These are phyloP conservation scores for Bombus consobrinus DNA, from an alignment of 1,140 invertebrate species.

Conservation along the genomic window DNA sequence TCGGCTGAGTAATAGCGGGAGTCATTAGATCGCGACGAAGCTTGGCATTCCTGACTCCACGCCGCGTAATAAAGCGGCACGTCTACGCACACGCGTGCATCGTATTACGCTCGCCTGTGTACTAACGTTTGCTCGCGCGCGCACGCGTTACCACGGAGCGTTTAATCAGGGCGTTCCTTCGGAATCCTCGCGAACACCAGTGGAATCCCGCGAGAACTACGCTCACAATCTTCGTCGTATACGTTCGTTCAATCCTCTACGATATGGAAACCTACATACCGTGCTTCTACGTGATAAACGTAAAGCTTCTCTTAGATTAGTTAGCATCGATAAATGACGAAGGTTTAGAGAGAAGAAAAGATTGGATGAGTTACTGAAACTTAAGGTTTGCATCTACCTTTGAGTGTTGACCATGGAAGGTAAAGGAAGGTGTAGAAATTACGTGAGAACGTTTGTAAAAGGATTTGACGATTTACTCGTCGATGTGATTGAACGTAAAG, in stretches of 20 bases:
- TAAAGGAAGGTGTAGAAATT: too few relatives aligned
- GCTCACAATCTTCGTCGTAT: background rate
- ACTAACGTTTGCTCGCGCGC: background rate
- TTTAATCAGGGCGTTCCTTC: constrained; percentile 49
- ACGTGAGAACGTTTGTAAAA: too few relatives aligned
- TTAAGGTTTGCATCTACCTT: too few relatives aligned
- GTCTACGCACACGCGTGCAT: constrained; percentile 28
- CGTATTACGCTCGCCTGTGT: background rate
- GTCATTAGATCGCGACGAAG: constrained; percentile 55
- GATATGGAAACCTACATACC: too few relatives aligned
- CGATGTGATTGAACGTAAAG: too few relatives aligned
- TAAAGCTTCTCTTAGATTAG: background rate
- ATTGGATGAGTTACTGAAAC: too few relatives aligned
- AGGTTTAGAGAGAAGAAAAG: too few relatives aligned
- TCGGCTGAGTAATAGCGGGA: constrained; percentile 42
- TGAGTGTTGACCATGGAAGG: too few relatives aligned
- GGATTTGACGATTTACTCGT: too few relatives aligned
- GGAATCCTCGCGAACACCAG: constrained; percentile 25
- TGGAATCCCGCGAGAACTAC: background rate
- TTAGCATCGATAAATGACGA: too few relatives aligned
- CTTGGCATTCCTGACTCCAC: constrained; percentile 43
- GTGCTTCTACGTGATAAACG: background rate
- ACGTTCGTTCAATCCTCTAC: background rate
- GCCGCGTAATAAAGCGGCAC: constrained; percentile 38
- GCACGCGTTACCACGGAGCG: background rate